These are phyloP conservation scores for Corydoras sp. DNA, from an alignment of 2,113 vertebrate species.

Conservation along the genomic window DNA sequence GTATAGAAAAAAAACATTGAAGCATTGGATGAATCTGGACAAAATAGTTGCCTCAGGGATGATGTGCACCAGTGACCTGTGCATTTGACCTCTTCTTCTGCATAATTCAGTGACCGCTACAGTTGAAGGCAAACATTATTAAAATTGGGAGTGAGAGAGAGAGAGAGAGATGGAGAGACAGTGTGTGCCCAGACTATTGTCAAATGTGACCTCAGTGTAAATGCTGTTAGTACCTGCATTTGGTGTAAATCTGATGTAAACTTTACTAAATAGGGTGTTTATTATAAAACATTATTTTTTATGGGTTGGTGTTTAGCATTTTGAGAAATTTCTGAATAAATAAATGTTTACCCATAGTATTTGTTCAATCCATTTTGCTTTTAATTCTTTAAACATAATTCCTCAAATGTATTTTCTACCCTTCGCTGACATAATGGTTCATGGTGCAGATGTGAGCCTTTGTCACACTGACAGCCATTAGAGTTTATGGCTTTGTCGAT, in stretches of 20 bases:
- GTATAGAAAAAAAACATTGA: neutral
- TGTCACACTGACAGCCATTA: conserved; percentile 7
- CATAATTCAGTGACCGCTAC: conserved; percentile 15
- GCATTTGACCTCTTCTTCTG: conserved; percentile 18
- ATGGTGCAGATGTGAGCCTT: neutral
- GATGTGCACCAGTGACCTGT: conserved; percentile 2
- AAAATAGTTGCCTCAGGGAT: conserved; percentile 21
- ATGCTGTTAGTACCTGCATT: neutral
- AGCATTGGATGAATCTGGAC: neutral
- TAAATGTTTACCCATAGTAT: neutral
- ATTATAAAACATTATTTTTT: too few relatives aligned
- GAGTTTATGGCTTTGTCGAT: neutral
- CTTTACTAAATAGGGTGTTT: neutral
- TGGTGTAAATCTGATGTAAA: neutral
- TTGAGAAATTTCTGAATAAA: neutral
- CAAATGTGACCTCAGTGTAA: neutral
- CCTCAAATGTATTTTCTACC: too few relatives aligned
- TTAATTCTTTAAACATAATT: neutral
- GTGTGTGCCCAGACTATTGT: conserved; percentile 1
- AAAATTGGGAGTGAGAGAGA: conserved; percentile 1
- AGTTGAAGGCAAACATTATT: conserved; percentile 23
- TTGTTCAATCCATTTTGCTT: neutral
- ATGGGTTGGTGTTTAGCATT: too few relatives aligned
- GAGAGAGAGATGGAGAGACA: neutral
- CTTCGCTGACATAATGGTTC: neutral